Evolutionary conservation across 2,888 invertebrate genomes (phyloP).

Genomic region (Sinopyrophorus schimmeli): DNA sequence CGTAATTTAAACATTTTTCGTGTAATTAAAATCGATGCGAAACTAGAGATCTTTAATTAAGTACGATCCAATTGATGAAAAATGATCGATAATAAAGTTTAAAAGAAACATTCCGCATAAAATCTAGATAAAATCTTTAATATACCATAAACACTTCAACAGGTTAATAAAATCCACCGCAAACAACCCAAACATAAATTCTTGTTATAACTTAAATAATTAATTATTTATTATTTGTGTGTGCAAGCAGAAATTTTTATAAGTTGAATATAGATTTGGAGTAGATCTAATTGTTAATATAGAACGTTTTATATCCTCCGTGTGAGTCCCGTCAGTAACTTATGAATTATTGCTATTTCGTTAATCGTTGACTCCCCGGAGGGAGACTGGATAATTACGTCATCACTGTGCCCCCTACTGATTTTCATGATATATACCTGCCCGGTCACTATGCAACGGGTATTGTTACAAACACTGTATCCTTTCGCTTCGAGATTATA

Average conservation of each 20-base stretch:
- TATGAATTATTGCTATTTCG: slow-evolving; percentile 51
- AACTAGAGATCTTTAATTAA: no score
- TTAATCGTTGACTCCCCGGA: slow-evolving; percentile 50
- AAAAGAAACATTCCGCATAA: slow-evolving; percentile 21
- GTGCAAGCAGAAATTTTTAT: neutral
- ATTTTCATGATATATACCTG: slow-evolving; percentile 45
- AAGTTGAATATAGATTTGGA: slow-evolving; percentile 6
- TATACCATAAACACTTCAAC: slow-evolving; percentile 28
- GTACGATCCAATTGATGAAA: slow-evolving; percentile 12
- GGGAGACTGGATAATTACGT: slow-evolving; percentile 52
- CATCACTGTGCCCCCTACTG: slow-evolving; percentile 47
- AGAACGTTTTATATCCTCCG: slow-evolving; percentile 33
- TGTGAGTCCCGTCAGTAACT: slow-evolving; percentile 42
- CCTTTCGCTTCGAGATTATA: slow-evolving; percentile 45
- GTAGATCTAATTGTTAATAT: slow-evolving; percentile 26
- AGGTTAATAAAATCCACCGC: slow-evolving; percentile 23
- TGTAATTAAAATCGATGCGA: no score
- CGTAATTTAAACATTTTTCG: no score
- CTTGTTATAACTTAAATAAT: slow-evolving; percentile 20
- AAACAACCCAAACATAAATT: slow-evolving; percentile 22
- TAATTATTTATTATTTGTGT: no score
- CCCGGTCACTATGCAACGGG: slow-evolving; percentile 44
- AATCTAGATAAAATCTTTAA: slow-evolving; percentile 26
- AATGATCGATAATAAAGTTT: slow-evolving; percentile 20
- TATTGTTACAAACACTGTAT: slow-evolving; percentile 50